A percentile compares a stretch with the other conserved stretches of the same genome.
These are phyloP conservation scores for Drosophila pruinosa DNA, from an alignment of 1,140 invertebrate genomes.

Conservation along the genomic window DNA sequence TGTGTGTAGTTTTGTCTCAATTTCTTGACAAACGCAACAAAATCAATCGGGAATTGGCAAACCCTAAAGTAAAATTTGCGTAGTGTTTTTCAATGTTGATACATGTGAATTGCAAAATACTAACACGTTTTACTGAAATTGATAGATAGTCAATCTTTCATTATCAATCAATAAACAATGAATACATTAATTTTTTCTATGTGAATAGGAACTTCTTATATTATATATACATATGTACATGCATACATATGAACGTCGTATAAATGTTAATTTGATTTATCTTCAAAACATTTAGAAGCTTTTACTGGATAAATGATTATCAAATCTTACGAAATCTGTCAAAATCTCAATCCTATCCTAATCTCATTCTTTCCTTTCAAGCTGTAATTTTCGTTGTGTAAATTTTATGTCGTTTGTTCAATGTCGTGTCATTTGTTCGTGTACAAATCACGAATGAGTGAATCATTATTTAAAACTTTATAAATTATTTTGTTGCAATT, in stretches of 20 bases:
- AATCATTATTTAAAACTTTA: constrained; percentile 17
- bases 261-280: background rate
- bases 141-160: constrained; percentile 40
- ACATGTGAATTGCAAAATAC: background rate
- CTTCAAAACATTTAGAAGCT: background rate
- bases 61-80: background rate
- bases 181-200: background rate
- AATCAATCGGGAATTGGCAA: constrained; percentile 30
- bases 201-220: constrained; percentile 20
- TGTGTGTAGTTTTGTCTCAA: constrained; percentile 7
- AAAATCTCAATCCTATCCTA: constrained; percentile 5
- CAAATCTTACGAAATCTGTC: background rate
- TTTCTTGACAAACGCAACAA: constrained; percentile 17
- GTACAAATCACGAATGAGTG: background rate
- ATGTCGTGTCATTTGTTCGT: constrained; percentile 24
- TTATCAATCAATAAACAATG: constrained; percentile 40
- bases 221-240: background rate
- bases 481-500: constrained; percentile 18
- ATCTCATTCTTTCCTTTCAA: constrained; percentile 25
- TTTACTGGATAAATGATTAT: background rate
- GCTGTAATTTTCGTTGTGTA: constrained; percentile 20
- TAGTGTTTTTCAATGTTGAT: background rate
- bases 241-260: background rate
- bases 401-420: constrained; percentile 14
- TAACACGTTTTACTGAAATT: background rate